A percentile compares a stretch with the other conserved stretches of the same genome.
Conservation (phyloP, 1,140 invertebrate genomes). For the Doryteuthis pealeii region DNA sequence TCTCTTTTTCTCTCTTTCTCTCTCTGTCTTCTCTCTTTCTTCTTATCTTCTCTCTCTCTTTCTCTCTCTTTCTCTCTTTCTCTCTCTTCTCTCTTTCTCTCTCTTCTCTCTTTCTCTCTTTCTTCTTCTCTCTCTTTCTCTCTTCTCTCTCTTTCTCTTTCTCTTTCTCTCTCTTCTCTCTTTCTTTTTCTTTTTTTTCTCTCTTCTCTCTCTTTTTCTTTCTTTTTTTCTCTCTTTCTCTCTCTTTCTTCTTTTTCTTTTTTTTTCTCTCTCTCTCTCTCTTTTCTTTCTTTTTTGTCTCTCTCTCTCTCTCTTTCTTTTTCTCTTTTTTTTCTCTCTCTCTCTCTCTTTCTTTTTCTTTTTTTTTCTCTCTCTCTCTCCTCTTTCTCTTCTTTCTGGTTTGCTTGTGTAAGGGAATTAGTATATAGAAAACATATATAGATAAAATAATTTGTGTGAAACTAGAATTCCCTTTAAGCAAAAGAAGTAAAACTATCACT, state of each 20-base stretch:
- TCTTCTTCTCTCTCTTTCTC: not conserved
- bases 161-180: not conserved
- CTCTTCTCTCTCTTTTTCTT: not conserved
- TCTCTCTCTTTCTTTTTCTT: not conserved
- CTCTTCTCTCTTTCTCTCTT: not conserved
- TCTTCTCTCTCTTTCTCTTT: not conserved
- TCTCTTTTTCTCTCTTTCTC: not conserved
- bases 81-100: not conserved
- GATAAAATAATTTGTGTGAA: too few relatives aligned
- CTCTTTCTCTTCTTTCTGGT: too few relatives aligned
- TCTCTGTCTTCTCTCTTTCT: too few relatives aligned
- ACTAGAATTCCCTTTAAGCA: too few relatives aligned
- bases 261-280: not conserved
- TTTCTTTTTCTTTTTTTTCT: not conserved
- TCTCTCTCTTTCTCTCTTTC: not conserved
- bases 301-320: not conserved
- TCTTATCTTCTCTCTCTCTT: too few relatives aligned
- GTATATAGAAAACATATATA: too few relatives aligned
- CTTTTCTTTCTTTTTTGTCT: not conserved
- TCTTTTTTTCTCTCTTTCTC: not conserved
- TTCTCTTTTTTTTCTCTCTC: not conserved
- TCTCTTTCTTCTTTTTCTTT: not conserved
- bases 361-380: not conserved
- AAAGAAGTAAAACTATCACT: too few relatives aligned
- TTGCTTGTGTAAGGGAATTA: too few relatives aligned